phyloP scores from a whole-genome alignment of 2,113 vertebrate genomes.

The Mirza zaza region DNA sequence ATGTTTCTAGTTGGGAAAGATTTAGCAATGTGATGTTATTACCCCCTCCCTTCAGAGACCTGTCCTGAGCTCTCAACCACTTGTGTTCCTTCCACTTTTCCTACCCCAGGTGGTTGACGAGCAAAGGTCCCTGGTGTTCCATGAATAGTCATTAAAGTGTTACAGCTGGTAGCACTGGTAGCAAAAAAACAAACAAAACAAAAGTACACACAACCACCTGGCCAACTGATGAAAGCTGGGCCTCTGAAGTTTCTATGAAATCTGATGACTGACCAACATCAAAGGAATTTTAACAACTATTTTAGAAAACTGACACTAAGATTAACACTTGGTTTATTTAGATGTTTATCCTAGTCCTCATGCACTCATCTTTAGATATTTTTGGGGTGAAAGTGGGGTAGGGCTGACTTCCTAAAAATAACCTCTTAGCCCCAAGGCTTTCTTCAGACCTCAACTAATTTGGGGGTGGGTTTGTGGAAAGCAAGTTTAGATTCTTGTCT shows the following conservation, averaged over 20 bases:
- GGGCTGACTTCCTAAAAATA: constrained; percentile 39
- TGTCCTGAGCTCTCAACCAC: neutral
- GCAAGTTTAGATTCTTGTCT: neutral
- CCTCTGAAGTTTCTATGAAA: constrained; percentile 43
- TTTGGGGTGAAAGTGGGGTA: neutral
- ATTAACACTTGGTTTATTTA: constrained; percentile 54
- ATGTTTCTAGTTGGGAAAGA: constrained; percentile 6
- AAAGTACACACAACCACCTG: neutral
- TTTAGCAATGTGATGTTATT: constrained; percentile 13
- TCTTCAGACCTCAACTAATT: neutral
- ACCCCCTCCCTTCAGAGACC: neutral
- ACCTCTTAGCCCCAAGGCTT: neutral
- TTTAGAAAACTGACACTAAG: neutral
- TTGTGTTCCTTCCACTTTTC: neutral
- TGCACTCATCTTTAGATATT: neutral
- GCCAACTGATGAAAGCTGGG: constrained; percentile 11
- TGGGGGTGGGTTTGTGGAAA: neutral
- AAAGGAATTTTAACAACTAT: constrained; percentile 36
- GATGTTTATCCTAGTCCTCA: neutral
- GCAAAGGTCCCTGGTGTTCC: neutral
- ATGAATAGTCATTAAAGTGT: constrained; percentile 2
- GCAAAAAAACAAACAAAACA: neutral
- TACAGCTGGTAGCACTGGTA: neutral
- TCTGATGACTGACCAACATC: constrained; percentile 12
- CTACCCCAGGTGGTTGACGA: neutral